Evolutionary conservation across 2,888 invertebrate species (phyloP).

Genomic region (Tetheella fluctuosa): DNA sequence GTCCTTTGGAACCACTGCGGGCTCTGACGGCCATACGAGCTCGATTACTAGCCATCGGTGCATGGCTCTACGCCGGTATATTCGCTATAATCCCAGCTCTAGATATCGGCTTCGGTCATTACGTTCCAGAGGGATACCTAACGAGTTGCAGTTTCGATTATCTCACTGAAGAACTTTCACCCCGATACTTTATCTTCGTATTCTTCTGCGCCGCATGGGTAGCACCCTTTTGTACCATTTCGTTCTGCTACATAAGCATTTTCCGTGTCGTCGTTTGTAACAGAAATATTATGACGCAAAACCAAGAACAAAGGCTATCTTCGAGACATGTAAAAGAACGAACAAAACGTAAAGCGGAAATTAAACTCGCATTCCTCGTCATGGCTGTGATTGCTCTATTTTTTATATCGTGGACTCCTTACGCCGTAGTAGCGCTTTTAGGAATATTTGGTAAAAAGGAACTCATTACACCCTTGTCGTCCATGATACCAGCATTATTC

Average conservation of each 20-base stretch:
- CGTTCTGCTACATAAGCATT: conserved; percentile 89
- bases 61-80: conserved; percentile 89
- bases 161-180: conserved; percentile 85
- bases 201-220: conserved; percentile 91
- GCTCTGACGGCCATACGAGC: conserved; percentile 86
- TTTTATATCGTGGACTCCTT: conserved; percentile 93
- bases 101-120: conserved; percentile 88
- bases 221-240: conserved; percentile 88
- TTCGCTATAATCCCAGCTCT: conserved; percentile 89
- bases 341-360: conserved; percentile 88
- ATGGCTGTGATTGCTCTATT: conserved; percentile 89
- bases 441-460: conserved; percentile 87
- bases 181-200: conserved; percentile 88
- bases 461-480: conserved; percentile 87
- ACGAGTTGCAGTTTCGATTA: conserved; percentile 95
- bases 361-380: conserved; percentile 88
- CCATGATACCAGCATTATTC: conserved; percentile 91
- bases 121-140: conserved; percentile 93
- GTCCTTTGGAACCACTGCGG: conserved; percentile 88
- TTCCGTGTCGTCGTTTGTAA: conserved; percentile 85
- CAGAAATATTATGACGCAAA: conserved; percentile 71
- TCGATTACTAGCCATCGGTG: conserved; percentile 84
- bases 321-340: conserved; percentile 84
- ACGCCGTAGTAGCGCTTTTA: conserved; percentile 89
- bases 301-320: conserved; percentile 77